Base-by-base conservation (phyloP, 1,140 invertebrate genomes). In the Reticulitermes speratus region DNA sequence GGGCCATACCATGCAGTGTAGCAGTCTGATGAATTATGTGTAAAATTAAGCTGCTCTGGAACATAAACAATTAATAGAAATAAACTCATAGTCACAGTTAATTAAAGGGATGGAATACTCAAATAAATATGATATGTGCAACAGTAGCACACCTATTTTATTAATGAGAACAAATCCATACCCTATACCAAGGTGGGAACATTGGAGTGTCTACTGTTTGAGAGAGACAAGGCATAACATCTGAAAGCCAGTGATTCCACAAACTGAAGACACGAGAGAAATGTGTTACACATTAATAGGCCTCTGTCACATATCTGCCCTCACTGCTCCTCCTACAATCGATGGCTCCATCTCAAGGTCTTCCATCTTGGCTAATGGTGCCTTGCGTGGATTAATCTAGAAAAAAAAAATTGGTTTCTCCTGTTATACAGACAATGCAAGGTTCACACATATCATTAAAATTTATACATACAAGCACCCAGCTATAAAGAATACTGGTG, bases 331-430 rank as follows among this genome's bases (percentile, higher is more conserved):
- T 52, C 75, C 44, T 32, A 32, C 44, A 44, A 75, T 75, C 25
- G 59, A 21, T 65, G 59, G 59, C n/a, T 86, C 85, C 25, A 55
- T 65, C 55, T 86, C 86, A 82, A 86, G 59, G 52, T 86, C 86
- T 48, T 86, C 86, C 86, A 86, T 86, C 44, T 84, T 86, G 82
- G 86, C 86, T 84, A 86, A 83, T 21, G 86, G 86, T 48, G 86
- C 86, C 59, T 84, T 84, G 38, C 86, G 86, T n/a, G 83, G 30
- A 69, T 44, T 86, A 86, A 86, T 86, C 86, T 86, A 82, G 48
- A 86, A 86, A 82, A 86, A 86, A 82, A 38, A 30, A 75, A 30
- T 75, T 30, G n/a, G 25, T 75, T 75, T 16, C n/a, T 75, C 14
- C n/a, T 75, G n/a, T 75, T 75, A 75, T 30, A 30, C 52, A n/a